Conservation (phyloP, 2,888 invertebrate species). For the Megastigmus dorsalis region DNA sequence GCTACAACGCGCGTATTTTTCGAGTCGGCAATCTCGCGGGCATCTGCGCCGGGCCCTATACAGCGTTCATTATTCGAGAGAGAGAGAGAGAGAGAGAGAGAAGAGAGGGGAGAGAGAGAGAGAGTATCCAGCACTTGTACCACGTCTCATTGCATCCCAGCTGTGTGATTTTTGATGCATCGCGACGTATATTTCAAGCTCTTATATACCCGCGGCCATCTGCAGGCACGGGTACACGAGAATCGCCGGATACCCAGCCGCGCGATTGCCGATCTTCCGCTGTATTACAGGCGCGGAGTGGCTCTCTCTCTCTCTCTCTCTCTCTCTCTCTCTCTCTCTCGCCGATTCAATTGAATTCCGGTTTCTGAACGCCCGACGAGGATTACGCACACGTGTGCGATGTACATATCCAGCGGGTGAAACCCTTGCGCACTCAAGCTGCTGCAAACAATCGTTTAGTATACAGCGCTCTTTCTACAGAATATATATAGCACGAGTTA, state of each 20-base stretch:
- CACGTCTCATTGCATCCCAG: too few relatives aligned
- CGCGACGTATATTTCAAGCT: not conserved
- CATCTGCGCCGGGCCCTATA: too few relatives aligned
- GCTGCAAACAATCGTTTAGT: constrained; percentile 7
- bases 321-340: not conserved
- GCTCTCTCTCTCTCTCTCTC: not conserved
- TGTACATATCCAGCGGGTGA: too few relatives aligned
- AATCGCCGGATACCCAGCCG: not conserved
- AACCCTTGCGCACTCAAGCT: too few relatives aligned
- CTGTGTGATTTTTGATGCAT: constrained; percentile 7
- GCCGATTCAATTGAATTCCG: constrained; percentile 57
- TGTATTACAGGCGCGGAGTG: not conserved
- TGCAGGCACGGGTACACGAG: too few relatives aligned
- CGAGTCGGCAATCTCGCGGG: constrained; percentile 24
- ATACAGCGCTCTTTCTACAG: too few relatives aligned
- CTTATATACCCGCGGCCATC: too few relatives aligned
- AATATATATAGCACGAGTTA: too few relatives aligned
- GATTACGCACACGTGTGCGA: not conserved
- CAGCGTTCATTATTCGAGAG: too few relatives aligned
- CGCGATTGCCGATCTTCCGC: constrained; percentile 37
- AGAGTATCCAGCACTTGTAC: too few relatives aligned
- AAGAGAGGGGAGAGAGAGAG: too few relatives aligned
- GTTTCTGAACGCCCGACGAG: constrained; percentile 54
- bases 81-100: too few relatives aligned
- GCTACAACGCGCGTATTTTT: not conserved